phyloP scores from a whole-genome alignment of 2,797 vertebrate genomes.

The Tokudaia muenninki region DNA sequence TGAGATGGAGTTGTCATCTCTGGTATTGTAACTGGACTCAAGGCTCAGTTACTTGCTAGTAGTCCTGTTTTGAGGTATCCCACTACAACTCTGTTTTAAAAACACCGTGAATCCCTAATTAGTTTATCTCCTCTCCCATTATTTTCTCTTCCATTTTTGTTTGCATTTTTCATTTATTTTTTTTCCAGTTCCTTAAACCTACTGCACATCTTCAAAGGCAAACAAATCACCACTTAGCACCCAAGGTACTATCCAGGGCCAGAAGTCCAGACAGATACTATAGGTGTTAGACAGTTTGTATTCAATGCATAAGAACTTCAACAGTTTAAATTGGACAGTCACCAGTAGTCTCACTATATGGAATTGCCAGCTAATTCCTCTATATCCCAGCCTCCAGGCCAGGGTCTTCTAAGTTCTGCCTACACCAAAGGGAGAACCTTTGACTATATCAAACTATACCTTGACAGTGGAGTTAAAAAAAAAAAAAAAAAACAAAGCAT shows the following conservation, averaged over 20 bases:
- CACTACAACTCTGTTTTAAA: background rate
- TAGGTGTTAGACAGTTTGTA: background rate
- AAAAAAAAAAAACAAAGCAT: too few species aligned
- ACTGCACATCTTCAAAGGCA: background rate
- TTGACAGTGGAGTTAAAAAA: too few species aligned
- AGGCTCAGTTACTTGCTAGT: background rate
- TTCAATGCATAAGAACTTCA: constrained; percentile 33
- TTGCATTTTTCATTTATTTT: background rate
- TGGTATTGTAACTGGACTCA: background rate
- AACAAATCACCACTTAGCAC: background rate
- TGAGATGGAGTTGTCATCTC: background rate
- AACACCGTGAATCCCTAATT: background rate
- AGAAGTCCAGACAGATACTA: background rate
- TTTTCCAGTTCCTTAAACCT: background rate
- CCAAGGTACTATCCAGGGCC: background rate
- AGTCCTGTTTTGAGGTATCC: background rate
- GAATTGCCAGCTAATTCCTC: background rate
- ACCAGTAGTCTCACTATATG: background rate
- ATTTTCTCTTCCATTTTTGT: background rate
- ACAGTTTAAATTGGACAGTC: background rate
- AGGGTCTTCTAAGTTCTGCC: background rate
- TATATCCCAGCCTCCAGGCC: background rate
- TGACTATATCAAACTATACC: too few species aligned
- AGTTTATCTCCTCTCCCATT: background rate
- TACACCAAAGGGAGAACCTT: background rate